Conservation (phyloP, 2,113 vertebrate species). For the Elachura formosa region DNA sequence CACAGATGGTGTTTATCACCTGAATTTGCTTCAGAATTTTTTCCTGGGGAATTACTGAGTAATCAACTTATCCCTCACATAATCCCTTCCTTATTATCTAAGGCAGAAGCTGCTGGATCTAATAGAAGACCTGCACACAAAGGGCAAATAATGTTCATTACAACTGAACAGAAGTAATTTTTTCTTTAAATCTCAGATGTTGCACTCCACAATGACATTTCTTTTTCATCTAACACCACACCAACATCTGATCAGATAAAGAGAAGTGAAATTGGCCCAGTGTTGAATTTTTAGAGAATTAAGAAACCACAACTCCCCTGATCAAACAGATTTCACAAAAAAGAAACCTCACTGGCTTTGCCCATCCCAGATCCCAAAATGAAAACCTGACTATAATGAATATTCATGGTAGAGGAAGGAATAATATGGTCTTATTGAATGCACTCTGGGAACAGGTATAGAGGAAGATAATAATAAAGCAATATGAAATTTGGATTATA, state of each 20-base stretch:
- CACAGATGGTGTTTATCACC: constrained; percentile 55
- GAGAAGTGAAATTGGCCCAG: neutral
- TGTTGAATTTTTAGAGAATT: constrained; percentile 8
- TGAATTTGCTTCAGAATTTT: constrained; percentile 38
- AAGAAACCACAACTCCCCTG: neutral
- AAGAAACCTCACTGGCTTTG: neutral
- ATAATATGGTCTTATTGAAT: neutral
- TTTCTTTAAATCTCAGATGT: constrained; percentile 22
- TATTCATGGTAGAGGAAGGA: neutral
- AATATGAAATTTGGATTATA: neutral
- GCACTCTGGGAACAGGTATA: neutral
- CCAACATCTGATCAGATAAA: neutral
- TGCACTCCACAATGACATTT: neutral
- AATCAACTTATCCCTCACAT: constrained; percentile 26
- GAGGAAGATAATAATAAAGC: constrained; percentile 14
- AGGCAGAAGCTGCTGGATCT: neutral
- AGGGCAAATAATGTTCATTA: constrained; percentile 4
- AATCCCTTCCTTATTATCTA: constrained; percentile 30
- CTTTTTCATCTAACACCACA: constrained; percentile 5
- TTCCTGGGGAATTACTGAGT: constrained; percentile 44
- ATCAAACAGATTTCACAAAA: neutral
- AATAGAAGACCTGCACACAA: constrained; percentile 3
- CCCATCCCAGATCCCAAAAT: neutral
- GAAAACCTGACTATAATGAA: constrained; percentile 15
- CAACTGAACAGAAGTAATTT: neutral